Base-by-base conservation (phyloP, 2,888 invertebrate genomes). In the Andrena hattorfiana region DNA sequence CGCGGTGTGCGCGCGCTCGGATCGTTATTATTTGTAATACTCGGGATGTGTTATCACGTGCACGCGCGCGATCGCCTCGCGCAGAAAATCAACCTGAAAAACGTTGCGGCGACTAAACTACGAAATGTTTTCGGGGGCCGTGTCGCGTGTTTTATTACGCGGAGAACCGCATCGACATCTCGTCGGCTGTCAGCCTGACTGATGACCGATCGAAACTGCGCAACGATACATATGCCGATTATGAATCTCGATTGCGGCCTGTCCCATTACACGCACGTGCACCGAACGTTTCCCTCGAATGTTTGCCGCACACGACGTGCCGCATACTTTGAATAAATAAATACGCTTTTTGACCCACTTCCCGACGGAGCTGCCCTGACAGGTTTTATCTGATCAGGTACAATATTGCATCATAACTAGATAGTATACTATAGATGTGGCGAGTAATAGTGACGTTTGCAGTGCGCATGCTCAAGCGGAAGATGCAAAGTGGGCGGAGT, bases 151-250 rank as follows among this genome's bases (percentile, higher is more conserved):
- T 87, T 87, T 87, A 87, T 87, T 79, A 83, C 81, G 83, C 85
- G 74, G 87, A 79, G 81, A 77, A 85, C 83, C 85, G 85, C 87
- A 83, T 81, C 87, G 87, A 87, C 87, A 80, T 87, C 84, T 84
- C 84, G 80, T 83, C 79, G 76, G 63, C 76, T 80, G 84, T 83
- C 84, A 83, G 63, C 23, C 78, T 84, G 84, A 84, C 80, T 77
- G 84, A 84, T 84, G 84, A 76, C 74, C 75, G 72, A 84, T 84
- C 84, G 83, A 83, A 84, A 80, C 75, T 73, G 75, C 79, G 79
- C 75, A 78, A 82, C 84, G 82, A 84, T 82, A 84, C 84, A 81
- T 63, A 63, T 51, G 83, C 68, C 83, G 83, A 84, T 84, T 84
- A 84, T 73, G 83, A 84, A 72, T 71, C 74, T 64, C 67, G 82